Percentiles rank a stretch among this genome's conserved stretches.
phyloP scores from a whole-genome alignment of 2,888 invertebrate genomes.

The Cerceris rybyensis region DNA sequence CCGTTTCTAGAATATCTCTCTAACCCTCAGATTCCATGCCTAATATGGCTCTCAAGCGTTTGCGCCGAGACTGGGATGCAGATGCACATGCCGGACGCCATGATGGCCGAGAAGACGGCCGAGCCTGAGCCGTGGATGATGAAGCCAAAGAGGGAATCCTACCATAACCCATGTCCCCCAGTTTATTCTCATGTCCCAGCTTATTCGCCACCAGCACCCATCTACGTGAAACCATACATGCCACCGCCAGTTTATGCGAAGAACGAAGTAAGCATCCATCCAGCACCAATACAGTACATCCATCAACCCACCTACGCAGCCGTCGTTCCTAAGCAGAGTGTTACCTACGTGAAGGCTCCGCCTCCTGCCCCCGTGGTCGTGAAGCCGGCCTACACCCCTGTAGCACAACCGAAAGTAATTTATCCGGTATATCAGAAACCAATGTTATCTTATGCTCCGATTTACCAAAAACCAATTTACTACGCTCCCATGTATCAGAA shows the following conservation, averaged over 20 bases:
- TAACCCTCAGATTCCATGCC: slow-evolving; percentile 68
- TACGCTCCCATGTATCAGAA: slow-evolving; percentile 68
- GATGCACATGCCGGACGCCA: slow-evolving; percentile 59
- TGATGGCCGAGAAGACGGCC: slow-evolving; percentile 38
- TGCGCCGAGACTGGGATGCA: slow-evolving; percentile 63
- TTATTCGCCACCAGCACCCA: slow-evolving; percentile 56
- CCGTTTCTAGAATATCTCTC: background rate
- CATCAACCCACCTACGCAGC: slow-evolving; percentile 63
- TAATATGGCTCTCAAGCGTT: slow-evolving; percentile 75
- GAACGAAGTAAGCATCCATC: slow-evolving; percentile 44
- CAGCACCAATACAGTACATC: slow-evolving; percentile 59
- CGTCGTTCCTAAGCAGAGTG: slow-evolving; percentile 60
- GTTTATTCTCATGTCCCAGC: slow-evolving; percentile 56
- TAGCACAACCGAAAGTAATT: slow-evolving; percentile 50
- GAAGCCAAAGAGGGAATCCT: slow-evolving; percentile 73
- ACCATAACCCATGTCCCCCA: slow-evolving; percentile 75
- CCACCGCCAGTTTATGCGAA: slow-evolving; percentile 64
- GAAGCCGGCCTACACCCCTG: slow-evolving; percentile 41
- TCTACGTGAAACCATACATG: slow-evolving; percentile 64
- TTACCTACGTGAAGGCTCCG: slow-evolving; percentile 68
- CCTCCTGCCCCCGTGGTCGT: slow-evolving; percentile 26
- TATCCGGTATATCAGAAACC: slow-evolving; percentile 51
- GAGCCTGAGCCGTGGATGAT: slow-evolving; percentile 52
- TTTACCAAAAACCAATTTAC: slow-evolving; percentile 61
- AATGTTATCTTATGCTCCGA: slow-evolving; percentile 15